Base-by-base conservation (phyloP, 2,113 vertebrate species). In the Protomyctophum bolini region DNA sequence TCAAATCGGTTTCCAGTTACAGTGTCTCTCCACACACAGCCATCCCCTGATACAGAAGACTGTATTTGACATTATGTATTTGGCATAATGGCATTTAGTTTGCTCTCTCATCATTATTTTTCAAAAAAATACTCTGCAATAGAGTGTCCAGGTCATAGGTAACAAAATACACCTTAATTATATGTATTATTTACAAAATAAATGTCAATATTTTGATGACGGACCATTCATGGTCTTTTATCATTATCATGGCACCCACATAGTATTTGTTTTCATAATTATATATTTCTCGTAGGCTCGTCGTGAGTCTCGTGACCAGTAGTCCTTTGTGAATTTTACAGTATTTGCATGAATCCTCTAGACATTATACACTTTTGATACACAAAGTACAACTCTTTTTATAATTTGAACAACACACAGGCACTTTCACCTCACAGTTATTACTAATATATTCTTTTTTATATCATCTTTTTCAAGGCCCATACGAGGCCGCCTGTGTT, bases 41-140 rank as follows among this genome's bases (percentile, higher is more conserved):
- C 21, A 12, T 7, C 62, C 9, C 64, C 28, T 76, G 15, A 66
- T 58, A 66, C 45, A 58, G 9, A 21, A 14, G 63, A 60, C 15
- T 33, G 49, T 8, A 11, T 56, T 61, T 76, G 2, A 72, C 33
- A 8, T 48, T 69, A 65, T 80, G 72, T 66, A 80, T 52, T 48
- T 68, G 55, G 85, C 76, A 73, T 67, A 66, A 41, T 60, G 57
- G 61, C 70, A 66, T 48, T 33, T 70, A 70, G 52, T 72, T 46
- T 52, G 8, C 63, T 76, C n/a, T 66, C 51, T 76, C 76, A 68
- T 67, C 81, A 21, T 21, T 72, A 70, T 82, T 82, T 73, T 46
- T 85, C 80, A 85, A 86, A 90, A 10, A 21, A 89, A 89, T 85
- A 81, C 58, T 83, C 64, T 83, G 78, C 68, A 82, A 84, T 71